A percentile compares a stretch with the other conserved stretches of the same genome.
These are phyloP conservation scores for Ephialtes manifestator DNA, from an alignment of 2,888 invertebrate species.

Conservation along the genomic window DNA sequence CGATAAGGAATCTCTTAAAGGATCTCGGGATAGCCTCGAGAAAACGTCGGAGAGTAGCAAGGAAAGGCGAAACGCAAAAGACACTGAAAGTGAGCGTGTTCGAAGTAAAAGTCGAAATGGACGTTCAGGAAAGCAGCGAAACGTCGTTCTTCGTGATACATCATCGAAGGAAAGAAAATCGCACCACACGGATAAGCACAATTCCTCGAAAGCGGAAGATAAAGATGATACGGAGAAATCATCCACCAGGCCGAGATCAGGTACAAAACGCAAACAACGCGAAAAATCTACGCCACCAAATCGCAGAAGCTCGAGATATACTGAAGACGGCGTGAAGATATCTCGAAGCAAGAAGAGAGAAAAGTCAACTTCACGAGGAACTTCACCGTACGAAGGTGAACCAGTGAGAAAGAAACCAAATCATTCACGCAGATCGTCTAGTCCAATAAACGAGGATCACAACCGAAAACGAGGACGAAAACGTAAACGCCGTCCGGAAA, in stretches of 20 bases:
- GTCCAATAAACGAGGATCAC: constrained; percentile 31
- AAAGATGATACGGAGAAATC: constrained; percentile 40
- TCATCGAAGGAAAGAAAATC: constrained; percentile 30
- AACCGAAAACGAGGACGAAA: constrained; percentile 38
- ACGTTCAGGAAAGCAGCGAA: constrained; percentile 26
- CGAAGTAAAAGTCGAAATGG: constrained; percentile 45
- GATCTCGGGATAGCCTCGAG: background rate
- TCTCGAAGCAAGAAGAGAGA: constrained; percentile 53
- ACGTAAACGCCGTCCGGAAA: constrained; percentile 51
- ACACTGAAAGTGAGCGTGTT: constrained; percentile 7
- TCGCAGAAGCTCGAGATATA: constrained; percentile 57
- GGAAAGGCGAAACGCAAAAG: background rate
- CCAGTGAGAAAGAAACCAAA: constrained; percentile 37
- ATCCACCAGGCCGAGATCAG: constrained; percentile 32
- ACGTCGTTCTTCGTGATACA: constrained; percentile 13
- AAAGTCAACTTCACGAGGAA: constrained; percentile 57
- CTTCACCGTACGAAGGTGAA: constrained; percentile 56
- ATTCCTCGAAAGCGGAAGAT: constrained; percentile 32
- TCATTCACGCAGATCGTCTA: constrained; percentile 54
- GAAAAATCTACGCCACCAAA: constrained; percentile 45
- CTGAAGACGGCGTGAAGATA: constrained; percentile 52
- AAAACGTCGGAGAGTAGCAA: background rate
- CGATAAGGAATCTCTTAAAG: background rate
- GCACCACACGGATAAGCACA: background rate
- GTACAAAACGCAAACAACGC: constrained; percentile 36